Conservation (phyloP, 2,888 invertebrate species). For the Alviniconcha strummeri region DNA sequence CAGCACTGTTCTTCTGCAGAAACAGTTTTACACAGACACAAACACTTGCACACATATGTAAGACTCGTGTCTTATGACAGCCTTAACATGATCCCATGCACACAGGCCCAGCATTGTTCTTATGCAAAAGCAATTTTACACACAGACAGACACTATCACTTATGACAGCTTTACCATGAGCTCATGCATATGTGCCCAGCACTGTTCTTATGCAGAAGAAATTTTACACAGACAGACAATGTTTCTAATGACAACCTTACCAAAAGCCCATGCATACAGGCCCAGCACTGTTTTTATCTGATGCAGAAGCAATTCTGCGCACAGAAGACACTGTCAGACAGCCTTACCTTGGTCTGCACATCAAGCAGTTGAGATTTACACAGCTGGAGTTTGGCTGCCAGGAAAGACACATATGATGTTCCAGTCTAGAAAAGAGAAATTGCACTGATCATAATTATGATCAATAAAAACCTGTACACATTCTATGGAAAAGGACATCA, state of each 20-base stretch:
- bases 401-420: slow-evolving; percentile 40
- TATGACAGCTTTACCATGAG: background rate
- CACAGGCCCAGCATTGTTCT: background rate
- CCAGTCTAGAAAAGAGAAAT: slow-evolving; percentile 23
- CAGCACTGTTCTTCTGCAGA: background rate
- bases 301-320: too few species aligned
- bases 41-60: background rate
- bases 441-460: too few species aligned
- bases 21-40: background rate
- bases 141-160: background rate
- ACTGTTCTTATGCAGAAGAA: too few species aligned
- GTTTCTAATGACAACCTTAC: too few species aligned
- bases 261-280: too few species aligned
- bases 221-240: too few species aligned
- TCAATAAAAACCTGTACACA: too few species aligned
- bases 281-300: too few species aligned
- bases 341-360: slow-evolving; percentile 54
- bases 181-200: too few species aligned
- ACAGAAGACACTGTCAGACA: too few species aligned
- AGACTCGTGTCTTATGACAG: too few species aligned
- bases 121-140: background rate
- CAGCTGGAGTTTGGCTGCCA: slow-evolving; percentile 53
- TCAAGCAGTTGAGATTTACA: slow-evolving; percentile 51
- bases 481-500: too few species aligned
- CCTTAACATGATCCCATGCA: background rate